Evolutionary conservation across 2,888 invertebrate genomes (phyloP).

Genomic region (Tenthredo livida): DNA sequence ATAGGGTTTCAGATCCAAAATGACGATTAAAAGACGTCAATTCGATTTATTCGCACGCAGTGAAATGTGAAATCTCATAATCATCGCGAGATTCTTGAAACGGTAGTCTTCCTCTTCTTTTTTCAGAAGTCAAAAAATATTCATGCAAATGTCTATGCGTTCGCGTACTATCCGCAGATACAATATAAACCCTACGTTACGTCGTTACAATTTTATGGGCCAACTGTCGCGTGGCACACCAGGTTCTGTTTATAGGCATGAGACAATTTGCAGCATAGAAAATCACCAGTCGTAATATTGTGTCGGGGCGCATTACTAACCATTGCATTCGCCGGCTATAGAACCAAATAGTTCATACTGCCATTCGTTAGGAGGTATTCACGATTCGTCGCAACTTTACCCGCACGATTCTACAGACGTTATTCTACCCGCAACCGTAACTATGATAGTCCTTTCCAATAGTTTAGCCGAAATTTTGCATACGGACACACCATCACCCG

Average conservation of each 20-base stretch:
- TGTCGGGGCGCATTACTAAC: conserved; percentile 45
- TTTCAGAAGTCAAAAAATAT: neutral
- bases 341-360: conserved; percentile 49
- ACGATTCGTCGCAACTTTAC: conserved; percentile 54
- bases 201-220: conserved; percentile 73
- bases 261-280: conserved; percentile 77
- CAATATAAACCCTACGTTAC: conserved; percentile 27
- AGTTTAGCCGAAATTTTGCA: neutral
- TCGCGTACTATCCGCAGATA: neutral
- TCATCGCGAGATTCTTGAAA: neutral
- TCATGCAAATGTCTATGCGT: neutral
- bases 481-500: neutral
- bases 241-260: conserved; percentile 76
- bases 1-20: neutral
- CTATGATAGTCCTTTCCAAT: neutral
- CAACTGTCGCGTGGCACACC: conserved; percentile 73
- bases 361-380: conserved; percentile 76
- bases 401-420: neutral
- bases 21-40: neutral
- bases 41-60: neutral
- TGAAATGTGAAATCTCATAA: neutral
- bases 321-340: neutral
- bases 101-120: neutral
- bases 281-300: conserved; percentile 76
- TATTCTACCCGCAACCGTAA: conserved; percentile 9